Conservation (phyloP, 2,113 vertebrate genomes). For the Litocranius walleri region DNA sequence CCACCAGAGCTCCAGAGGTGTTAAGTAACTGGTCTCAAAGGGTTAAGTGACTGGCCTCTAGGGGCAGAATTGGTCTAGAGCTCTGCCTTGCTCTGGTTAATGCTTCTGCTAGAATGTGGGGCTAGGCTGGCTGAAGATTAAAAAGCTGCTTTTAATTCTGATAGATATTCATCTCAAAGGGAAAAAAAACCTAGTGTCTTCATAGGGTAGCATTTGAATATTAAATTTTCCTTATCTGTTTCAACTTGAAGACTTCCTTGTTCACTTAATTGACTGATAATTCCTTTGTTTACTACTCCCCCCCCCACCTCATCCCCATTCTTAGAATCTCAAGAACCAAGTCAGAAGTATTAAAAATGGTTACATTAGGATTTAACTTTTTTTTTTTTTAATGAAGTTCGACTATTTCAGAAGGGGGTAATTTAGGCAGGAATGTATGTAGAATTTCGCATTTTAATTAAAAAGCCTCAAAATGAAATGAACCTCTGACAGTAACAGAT, state of each 20-base stretch:
- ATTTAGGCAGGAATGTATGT: conserved; percentile 61
- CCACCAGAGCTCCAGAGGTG: not conserved
- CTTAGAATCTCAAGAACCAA: conserved; percentile 39
- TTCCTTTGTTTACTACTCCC: conserved; percentile 66
- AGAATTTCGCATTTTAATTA: conserved; percentile 74
- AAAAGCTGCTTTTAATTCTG: conserved; percentile 51
- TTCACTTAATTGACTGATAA: conserved; percentile 60
- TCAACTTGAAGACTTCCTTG: conserved; percentile 54
- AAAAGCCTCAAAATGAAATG: conserved; percentile 64
- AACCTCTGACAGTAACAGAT: conserved; percentile 67
- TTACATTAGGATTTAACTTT: conserved; percentile 59
- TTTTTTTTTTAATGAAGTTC: conserved; percentile 33
- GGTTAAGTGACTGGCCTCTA: not conserved
- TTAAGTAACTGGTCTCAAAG: not conserved
- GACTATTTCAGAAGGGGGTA: conserved; percentile 54
- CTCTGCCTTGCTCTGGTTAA: not conserved
- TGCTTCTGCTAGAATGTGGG: not conserved
- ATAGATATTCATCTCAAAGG: conserved; percentile 53
- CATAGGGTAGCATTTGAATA: conserved; percentile 55
- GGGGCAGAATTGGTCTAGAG: not conserved
- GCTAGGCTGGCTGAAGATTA: not conserved
- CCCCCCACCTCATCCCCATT: not conserved
- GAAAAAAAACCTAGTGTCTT: not conserved
- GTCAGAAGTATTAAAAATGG: conserved; percentile 54
- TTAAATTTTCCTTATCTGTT: conserved; percentile 60